Evolutionary conservation across 2,113 vertebrate species (phyloP).

Genomic region (Psilopsiagon aurifrons): DNA sequence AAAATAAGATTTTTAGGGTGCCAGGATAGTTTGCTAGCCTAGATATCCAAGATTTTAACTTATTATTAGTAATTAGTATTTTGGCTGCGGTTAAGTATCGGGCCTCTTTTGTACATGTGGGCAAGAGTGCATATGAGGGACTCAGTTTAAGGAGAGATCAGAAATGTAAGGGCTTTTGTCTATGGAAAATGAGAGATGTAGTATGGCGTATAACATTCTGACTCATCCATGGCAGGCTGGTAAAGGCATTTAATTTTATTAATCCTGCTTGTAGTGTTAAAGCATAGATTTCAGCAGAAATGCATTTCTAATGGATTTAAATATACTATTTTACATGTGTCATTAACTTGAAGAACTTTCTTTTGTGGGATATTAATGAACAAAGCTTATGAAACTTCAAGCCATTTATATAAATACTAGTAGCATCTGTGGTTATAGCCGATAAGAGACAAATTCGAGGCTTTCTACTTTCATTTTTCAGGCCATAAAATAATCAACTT

Average conservation of each 20-base stretch:
- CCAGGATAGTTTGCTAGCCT: neutral
- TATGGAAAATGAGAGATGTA: neutral
- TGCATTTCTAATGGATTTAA: constrained; percentile 16
- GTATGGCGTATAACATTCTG: neutral
- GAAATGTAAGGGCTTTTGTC: neutral
- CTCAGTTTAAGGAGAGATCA: neutral
- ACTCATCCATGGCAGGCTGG: neutral
- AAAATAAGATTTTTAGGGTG: neutral
- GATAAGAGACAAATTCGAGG: neutral
- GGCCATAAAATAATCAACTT: neutral
- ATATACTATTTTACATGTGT: neutral
- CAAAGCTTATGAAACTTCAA: neutral
- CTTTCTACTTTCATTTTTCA: neutral
- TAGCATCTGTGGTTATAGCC: neutral
- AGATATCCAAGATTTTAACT: neutral
- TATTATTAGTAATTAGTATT: neutral
- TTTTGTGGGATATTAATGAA: neutral
- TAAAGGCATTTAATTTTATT: constrained; percentile 1
- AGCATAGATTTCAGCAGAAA: neutral
- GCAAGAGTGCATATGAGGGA: neutral
- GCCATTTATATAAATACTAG: neutral
- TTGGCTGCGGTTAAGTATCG: neutral
- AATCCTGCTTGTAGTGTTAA: neutral
- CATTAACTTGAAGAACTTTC: constrained; percentile 11
- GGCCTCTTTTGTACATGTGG: neutral